Evolutionary conservation across 2,797 vertebrate species (phyloP).

Genomic region (Glyptemys insculpta): DNA sequence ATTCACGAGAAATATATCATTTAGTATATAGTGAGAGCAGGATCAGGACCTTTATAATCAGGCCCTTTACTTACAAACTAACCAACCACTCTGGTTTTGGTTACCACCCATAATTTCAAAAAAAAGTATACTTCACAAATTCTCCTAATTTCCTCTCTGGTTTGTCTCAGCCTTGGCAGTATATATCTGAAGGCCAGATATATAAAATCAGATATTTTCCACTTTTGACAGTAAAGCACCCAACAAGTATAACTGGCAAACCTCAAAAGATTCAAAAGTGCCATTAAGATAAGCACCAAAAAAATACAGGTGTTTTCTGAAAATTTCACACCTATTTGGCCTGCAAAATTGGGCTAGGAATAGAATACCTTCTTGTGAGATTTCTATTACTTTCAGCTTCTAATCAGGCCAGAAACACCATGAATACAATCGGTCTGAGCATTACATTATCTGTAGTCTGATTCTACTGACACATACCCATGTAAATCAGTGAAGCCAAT

Average conservation of each 20-base stretch:
- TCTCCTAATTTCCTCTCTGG: not conserved
- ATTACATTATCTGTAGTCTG: accelerated
- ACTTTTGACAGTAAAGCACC: not conserved
- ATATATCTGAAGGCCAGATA: not conserved
- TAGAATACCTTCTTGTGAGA: not conserved
- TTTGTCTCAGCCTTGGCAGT: not conserved
- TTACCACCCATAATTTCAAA: not conserved
- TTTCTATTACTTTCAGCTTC: not conserved
- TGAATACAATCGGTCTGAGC: not conserved
- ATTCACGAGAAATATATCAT: not conserved
- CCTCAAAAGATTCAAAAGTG: not conserved
- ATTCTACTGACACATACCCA: not conserved
- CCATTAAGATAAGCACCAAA: not conserved
- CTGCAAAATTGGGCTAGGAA: not conserved
- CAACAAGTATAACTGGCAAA: not conserved
- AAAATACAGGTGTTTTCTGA: not conserved
- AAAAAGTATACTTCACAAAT: not conserved
- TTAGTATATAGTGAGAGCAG: not conserved
- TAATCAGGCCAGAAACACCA: not conserved
- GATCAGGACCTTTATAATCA: not conserved
- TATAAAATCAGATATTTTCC: not conserved
- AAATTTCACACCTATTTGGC: not conserved
- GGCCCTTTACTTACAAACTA: not conserved
- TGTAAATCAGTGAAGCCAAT: not conserved
- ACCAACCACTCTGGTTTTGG: not conserved